Evolutionary conservation across 1,140 invertebrate species (phyloP).

Genomic region (Hydropsyche tenuis): DNA sequence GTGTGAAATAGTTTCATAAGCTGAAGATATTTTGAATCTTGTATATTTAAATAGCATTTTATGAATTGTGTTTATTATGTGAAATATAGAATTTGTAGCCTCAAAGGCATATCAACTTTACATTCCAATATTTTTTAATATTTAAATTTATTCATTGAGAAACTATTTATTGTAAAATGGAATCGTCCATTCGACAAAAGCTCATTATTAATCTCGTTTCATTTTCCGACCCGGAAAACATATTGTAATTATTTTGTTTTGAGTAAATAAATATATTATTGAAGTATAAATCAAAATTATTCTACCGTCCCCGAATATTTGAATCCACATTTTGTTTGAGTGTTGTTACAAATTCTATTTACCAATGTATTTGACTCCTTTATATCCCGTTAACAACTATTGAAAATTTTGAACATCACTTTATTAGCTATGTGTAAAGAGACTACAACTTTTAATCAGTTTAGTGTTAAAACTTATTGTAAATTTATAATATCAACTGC

Average conservation of each 20-base stretch:
- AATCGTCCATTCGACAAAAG: too few species aligned
- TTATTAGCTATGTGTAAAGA: not conserved
- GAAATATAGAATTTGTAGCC: slow-evolving; percentile 24
- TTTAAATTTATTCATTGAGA: too few species aligned
- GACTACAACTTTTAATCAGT: not conserved
- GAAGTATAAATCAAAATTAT: not conserved
- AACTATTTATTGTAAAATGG: too few species aligned
- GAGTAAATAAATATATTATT: not conserved
- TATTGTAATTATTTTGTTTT: not conserved
- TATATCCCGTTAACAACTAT: too few species aligned
- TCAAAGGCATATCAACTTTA: slow-evolving; percentile 30
- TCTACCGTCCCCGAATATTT: not conserved
- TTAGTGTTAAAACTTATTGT: slow-evolving; percentile 37
- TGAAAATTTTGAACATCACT: too few species aligned
- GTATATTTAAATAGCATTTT: slow-evolving; percentile 3
- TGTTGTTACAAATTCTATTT: too few species aligned
- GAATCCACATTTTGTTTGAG: not conserved
- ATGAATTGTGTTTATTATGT: not conserved
- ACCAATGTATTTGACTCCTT: too few species aligned
- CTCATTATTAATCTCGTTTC: too few species aligned
- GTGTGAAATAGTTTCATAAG: too few species aligned
- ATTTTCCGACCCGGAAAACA: too few species aligned
- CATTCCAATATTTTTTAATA: slow-evolving; percentile 29
- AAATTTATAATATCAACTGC: slow-evolving; percentile 49
- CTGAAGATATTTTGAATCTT: slow-evolving; percentile 1